A percentile compares a stretch with the other conserved stretches of the same genome.
phyloP scores from a whole-genome alignment of 2,888 invertebrate genomes.

The Leptogaster cylindrica region DNA sequence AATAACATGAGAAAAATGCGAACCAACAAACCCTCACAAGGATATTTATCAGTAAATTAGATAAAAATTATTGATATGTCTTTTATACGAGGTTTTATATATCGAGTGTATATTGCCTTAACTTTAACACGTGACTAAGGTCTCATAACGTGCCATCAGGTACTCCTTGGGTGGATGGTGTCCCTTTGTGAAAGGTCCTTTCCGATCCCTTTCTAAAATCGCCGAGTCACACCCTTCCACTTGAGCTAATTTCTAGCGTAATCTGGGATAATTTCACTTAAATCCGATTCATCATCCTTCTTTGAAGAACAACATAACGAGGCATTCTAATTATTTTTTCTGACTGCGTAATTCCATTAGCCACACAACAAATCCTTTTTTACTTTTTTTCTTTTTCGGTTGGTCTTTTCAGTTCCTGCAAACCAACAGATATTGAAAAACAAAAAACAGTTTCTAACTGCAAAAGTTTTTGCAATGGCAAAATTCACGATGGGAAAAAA shows the following conservation, averaged over 20 bases:
- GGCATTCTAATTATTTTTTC: conserved; percentile 15
- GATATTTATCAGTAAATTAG: too few relatives aligned
- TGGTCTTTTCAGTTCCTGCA: conserved; percentile 27
- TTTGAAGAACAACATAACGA: conserved; percentile 9
- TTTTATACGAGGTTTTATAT: too few relatives aligned
- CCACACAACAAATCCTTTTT: neutral
- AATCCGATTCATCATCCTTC: conserved; percentile 45
- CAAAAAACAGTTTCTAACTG: conserved; percentile 1
- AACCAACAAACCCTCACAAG: too few relatives aligned
- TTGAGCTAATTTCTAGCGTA: conserved; percentile 52
- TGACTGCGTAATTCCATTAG: conserved; percentile 15
- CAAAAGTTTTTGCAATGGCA: conserved; percentile 17
- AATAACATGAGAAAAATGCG: too few relatives aligned
- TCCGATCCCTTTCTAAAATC: conserved; percentile 26
- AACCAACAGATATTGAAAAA: conserved; percentile 27
- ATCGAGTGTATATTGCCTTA: too few relatives aligned
- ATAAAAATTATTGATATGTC: too few relatives aligned
- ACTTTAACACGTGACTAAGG: too few relatives aligned
- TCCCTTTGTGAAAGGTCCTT: conserved; percentile 34
- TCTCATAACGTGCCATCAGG: too few relatives aligned
- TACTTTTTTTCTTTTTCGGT: conserved; percentile 18
- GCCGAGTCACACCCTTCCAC: conserved; percentile 30
- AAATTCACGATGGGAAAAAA: neutral
- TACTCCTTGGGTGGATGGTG: too few relatives aligned
- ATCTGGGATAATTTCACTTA: conserved; percentile 54